Evolutionary conservation across 2,113 vertebrate genomes (phyloP).

Genomic region (Motacilla alba): DNA sequence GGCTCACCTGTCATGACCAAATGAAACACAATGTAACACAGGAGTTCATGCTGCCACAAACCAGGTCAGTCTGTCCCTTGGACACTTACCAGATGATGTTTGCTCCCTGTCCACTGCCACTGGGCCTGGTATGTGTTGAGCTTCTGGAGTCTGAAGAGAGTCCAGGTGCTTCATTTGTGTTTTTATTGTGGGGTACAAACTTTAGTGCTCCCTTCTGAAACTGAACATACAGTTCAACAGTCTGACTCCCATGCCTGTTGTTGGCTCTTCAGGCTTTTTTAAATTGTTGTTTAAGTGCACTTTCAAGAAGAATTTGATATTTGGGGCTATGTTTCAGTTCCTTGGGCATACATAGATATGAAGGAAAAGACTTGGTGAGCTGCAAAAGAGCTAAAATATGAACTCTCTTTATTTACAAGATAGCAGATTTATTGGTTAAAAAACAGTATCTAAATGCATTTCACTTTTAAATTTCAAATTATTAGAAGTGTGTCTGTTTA

Average conservation of each 20-base stretch:
- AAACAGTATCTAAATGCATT: not conserved
- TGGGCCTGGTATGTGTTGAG: not conserved
- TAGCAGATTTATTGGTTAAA: not conserved
- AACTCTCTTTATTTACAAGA: not conserved
- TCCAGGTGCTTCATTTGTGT: not conserved
- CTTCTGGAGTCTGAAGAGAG: not conserved
- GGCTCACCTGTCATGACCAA: not conserved
- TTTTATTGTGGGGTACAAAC: not conserved
- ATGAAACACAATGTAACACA: not conserved
- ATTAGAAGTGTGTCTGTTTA: not conserved
- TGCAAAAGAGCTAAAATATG: not conserved
- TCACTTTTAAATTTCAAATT: not conserved
- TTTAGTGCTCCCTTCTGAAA: not conserved
- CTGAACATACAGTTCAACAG: not conserved
- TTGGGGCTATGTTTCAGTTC: not conserved
- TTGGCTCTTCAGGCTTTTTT: not conserved
- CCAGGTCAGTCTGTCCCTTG: conserved; percentile 28
- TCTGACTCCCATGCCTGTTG: not conserved
- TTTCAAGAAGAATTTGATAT: not conserved
- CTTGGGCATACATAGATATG: not conserved
- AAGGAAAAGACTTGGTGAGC: not conserved
- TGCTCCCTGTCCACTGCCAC: not conserved
- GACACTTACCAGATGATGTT: not conserved
- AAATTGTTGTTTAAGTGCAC: not conserved
- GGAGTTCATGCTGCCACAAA: not conserved